Evolutionary conservation across 2,113 vertebrate genomes (phyloP), one percentile per base, ranked within the genome.

Genomic region (Puma concolor): DNA sequence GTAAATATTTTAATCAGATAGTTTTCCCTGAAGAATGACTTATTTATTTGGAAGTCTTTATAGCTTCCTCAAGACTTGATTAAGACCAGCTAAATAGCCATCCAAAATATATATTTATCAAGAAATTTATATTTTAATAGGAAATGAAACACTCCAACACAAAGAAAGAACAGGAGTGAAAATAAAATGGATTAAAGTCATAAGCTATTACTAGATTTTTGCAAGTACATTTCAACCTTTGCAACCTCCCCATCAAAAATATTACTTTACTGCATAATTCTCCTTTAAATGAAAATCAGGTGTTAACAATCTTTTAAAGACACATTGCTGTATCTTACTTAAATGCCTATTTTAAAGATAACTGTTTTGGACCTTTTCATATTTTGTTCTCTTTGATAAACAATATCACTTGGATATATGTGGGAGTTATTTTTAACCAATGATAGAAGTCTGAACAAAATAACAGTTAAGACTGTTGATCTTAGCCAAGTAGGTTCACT

Each of bases 1-100:
- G 36, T 60, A 86, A 92, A 95, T 80, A 76, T 81, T 94, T 89
- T 80, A 89, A 94, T 93, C 44, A 17, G 50, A 76, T 82, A 90
- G 64, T 0, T 82, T 69, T 38, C 60, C 52, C 67, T 86, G 67
- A 38, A 84, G 91, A 85, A 94, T 66, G 21, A 83, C 31, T 72
- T 52, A 79, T 66, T 66, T n/a, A 66, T 77, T 82, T 96, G 52
- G 25, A 27, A 77, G 15, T 95, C 91, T 92, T 90, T 77, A 76
- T 95, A 64, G 13, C 19, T 95, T 2, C 33, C 44, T 81, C 7
- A 44, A 57, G 12, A 81, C 31, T 52, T 81, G 36, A 85, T 74
- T 4, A 52, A 95, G 33, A 19, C 36, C 25, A 54, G 17, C 12
- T 71, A 93, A 41, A 82, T 31, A 94, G 8, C 14, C 60, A 86